These are phyloP conservation scores for Arothron firmamentum DNA, from an alignment of 2,113 vertebrate species.

Conservation along the genomic window DNA sequence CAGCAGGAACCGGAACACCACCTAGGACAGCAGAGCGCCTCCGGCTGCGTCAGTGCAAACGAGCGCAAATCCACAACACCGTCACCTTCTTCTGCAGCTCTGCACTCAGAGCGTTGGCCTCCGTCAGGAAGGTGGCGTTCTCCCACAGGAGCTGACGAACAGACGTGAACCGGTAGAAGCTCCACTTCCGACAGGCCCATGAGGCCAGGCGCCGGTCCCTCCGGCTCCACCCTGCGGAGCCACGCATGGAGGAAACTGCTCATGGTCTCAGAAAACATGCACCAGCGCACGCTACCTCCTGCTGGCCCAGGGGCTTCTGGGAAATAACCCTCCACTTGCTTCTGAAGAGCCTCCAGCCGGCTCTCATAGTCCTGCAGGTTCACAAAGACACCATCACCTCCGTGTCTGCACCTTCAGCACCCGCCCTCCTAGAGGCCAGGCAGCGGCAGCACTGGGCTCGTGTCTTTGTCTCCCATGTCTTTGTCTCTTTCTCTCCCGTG, in stretches of 20 bases:
- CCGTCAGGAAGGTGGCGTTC: conserved; percentile 95
- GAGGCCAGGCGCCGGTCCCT: conserved; percentile 88
- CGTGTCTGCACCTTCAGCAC: no score
- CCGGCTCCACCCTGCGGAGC: conserved; percentile 77
- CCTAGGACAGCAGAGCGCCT: conserved; percentile 66
- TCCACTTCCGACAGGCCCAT: conserved; percentile 96
- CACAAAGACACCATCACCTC: not conserved
- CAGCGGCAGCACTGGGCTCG: no score
- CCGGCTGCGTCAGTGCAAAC: not conserved
- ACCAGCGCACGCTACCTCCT: conserved; percentile 78
- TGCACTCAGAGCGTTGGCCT: conserved; percentile 96
- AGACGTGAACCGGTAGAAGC: conserved; percentile 96
- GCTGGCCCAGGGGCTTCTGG: conserved; percentile 87
- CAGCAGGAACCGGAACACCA: conserved; percentile 98
- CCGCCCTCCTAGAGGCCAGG: no score
- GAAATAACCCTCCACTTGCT: conserved; percentile 90
- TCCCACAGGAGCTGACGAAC: conserved; percentile 94
- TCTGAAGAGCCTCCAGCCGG: conserved; percentile 92
- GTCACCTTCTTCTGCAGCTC: conserved; percentile 96
- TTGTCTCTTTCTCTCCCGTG: no score
- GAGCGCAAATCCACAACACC: not conserved
- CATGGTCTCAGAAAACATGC: not conserved
- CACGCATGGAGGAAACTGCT: conserved; percentile 32
- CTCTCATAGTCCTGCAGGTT: conserved; percentile 94
- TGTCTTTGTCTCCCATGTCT: no score